Percentiles rank a stretch among this genome's conserved stretches.
These are phyloP conservation scores for Chydorus sphaericus DNA, from an alignment of 2,888 invertebrate genomes.

Conservation along the genomic window DNA sequence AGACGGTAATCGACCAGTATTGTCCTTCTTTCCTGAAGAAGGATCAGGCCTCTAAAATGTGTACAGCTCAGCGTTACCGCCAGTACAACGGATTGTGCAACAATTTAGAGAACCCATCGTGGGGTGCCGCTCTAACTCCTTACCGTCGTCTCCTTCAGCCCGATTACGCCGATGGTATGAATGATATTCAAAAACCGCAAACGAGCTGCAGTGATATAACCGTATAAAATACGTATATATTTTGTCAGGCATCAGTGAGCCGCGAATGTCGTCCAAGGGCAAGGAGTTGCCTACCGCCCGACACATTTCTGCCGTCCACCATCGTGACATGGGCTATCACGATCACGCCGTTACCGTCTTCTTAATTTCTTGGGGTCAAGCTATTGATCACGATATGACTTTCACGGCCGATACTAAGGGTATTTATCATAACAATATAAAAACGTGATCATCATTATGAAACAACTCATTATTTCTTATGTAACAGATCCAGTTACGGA, in stretches of 20 bases:
- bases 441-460: background rate
- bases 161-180: conserved; percentile 25
- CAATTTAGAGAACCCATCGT: conserved; percentile 30
- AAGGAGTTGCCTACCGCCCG: conserved; percentile 48
- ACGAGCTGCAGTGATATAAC: conserved; percentile 24
- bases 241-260: conserved; percentile 20
- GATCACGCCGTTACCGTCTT: conserved; percentile 61
- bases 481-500: conserved; percentile 20
- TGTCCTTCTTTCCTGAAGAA: conserved; percentile 27
- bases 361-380: conserved; percentile 55
- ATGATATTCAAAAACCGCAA: too few relatives aligned
- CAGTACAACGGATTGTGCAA: conserved; percentile 31
- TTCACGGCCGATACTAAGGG: conserved; percentile 32
- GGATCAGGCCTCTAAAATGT: conserved; percentile 20
- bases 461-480: background rate
- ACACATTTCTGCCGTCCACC: conserved; percentile 44
- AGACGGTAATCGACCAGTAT: conserved; percentile 26
- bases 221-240: conserved; percentile 22
- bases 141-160: conserved; percentile 25
- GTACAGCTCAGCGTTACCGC: conserved; percentile 26
- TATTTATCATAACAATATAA: conserved; percentile 18
- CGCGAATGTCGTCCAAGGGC: conserved; percentile 24
- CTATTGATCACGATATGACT: conserved; percentile 35
- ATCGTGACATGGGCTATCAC: conserved; percentile 44
- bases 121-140: conserved; percentile 28